Conservation (phyloP, 2,888 invertebrate species). For the Trichogramma dendrolimi region DNA sequence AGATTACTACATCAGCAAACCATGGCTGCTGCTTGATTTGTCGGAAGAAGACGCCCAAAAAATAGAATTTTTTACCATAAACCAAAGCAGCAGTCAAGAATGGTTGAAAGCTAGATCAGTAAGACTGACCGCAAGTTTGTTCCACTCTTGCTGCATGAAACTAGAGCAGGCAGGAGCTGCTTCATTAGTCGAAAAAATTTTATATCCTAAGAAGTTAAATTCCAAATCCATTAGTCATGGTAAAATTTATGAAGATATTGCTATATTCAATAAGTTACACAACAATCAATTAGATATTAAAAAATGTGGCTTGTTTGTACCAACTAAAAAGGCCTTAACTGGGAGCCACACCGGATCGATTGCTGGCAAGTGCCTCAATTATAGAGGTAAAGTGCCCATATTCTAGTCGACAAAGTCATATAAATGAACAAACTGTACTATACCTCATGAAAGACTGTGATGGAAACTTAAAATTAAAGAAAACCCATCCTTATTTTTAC, state of each 20-base stretch:
- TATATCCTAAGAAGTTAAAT: too few species aligned
- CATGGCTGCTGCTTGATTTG: too few species aligned
- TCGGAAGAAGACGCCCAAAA: too few species aligned
- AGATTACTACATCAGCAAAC: background rate
- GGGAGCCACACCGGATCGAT: constrained; percentile 27
- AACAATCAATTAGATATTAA: background rate
- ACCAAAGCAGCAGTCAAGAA: too few species aligned
- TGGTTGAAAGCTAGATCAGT: too few species aligned
- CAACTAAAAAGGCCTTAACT: constrained; percentile 16
- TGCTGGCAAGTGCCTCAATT: constrained; percentile 11
- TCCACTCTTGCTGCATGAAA: too few species aligned
- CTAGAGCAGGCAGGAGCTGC: too few species aligned
- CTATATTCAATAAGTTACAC: constrained; percentile 17
- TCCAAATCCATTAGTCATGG: too few species aligned
- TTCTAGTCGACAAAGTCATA: constrained; percentile 6
- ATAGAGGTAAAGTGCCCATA: constrained; percentile 26
- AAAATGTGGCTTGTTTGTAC: constrained; percentile 13
- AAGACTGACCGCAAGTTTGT: too few species aligned
- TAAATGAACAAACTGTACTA: background rate
- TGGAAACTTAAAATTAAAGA: constrained; percentile 12
- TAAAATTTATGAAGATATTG: constrained; percentile 11
- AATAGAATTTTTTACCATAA: too few species aligned
- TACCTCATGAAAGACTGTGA: constrained; percentile 7
- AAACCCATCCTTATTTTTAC: constrained; percentile 24
- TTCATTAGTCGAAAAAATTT: too few species aligned